phyloP scores from a whole-genome alignment of 2,888 invertebrate genomes.

The Phaedon cochleariae region DNA sequence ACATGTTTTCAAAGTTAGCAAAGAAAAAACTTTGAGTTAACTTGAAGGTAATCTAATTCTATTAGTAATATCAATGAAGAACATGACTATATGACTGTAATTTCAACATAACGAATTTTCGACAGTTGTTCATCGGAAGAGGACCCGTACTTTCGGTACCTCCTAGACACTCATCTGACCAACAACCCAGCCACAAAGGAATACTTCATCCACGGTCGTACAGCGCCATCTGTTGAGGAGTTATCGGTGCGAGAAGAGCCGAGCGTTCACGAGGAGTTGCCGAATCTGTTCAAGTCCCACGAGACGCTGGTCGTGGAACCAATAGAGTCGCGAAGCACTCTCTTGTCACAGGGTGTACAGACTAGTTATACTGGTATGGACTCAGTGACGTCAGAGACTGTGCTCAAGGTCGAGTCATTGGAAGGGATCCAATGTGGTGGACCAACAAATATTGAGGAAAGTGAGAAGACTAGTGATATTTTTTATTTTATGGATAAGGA shows the following conservation, averaged over 20 bases:
- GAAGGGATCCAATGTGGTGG: too few species aligned
- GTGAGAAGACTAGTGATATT: background rate
- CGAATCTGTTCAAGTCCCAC: constrained; percentile 2
- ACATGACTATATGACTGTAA: too few species aligned
- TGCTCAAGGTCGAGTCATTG: background rate
- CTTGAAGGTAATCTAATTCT: too few species aligned
- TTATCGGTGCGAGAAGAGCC: background rate
- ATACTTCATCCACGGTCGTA: constrained; percentile 28
- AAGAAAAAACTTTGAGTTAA: too few species aligned
- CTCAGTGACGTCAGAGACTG: background rate
- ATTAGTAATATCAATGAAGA: too few species aligned
- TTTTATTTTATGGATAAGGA: background rate
- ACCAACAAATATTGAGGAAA: background rate
- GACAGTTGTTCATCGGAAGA: constrained; percentile 16
- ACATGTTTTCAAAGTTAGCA: too few species aligned
- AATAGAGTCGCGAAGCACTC: background rate
- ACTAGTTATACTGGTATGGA: background rate
- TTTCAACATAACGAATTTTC: background rate
- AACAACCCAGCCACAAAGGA: constrained; percentile 25
- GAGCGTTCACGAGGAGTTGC: background rate
- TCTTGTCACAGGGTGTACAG: background rate
- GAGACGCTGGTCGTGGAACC: background rate
- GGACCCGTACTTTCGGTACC: constrained; percentile 27
- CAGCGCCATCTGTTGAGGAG: background rate
- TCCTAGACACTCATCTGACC: constrained; percentile 22